Base-by-base conservation (phyloP, 2,797 vertebrate species). In the Bradypodion pumilum region DNA sequence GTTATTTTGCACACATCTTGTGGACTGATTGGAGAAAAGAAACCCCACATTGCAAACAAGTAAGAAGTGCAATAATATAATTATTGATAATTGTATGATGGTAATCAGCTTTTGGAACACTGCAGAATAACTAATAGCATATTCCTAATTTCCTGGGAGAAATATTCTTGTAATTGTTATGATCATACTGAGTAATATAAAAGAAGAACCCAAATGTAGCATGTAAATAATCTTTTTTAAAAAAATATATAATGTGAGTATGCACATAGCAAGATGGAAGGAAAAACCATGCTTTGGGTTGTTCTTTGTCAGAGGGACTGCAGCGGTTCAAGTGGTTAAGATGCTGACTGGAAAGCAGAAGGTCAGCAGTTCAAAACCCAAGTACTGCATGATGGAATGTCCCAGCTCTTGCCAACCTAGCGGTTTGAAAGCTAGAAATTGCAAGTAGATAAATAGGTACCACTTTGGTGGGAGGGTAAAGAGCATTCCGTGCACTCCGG, bases 71-170 rank as follows among this genome's bases (percentile, higher is more conserved):
- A 35, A 19, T n/a, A 76, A 66, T 16, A 40, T 89, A 0, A 7
- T 80, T 78, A 74, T 62, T 75, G 70, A 74, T 80, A 88, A 92
- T 74, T 72, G 87, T 79, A 83, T 90, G 87, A 80, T 91, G 35
- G 35, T 88, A 49, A 90, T 87, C 84, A 82, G 29, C 40, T 90
- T 84, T 77, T 87, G 44, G 35, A 29, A 27, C 80, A 75, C 59
- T 80, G 40, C 83, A n/a, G 21, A 63, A 66, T 79, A 81, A 80
- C 44, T 5, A 82, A 69, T 52, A 86, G 56, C 6, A 72, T 87
- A 42, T 44, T 49, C 44, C 85, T 78, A 8, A 42, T 88, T 89
- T 84, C 37, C 37, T 66, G 32, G 16, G 2, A 23, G 44, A 44
- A 16, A 52, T 27, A 46, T 78, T 23, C 25, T 78, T 68, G 70